Percentiles rank a stretch among this genome's conserved stretches.
Conservation (phyloP, 2,797 vertebrate genomes). For the Poecilia picta region DNA sequence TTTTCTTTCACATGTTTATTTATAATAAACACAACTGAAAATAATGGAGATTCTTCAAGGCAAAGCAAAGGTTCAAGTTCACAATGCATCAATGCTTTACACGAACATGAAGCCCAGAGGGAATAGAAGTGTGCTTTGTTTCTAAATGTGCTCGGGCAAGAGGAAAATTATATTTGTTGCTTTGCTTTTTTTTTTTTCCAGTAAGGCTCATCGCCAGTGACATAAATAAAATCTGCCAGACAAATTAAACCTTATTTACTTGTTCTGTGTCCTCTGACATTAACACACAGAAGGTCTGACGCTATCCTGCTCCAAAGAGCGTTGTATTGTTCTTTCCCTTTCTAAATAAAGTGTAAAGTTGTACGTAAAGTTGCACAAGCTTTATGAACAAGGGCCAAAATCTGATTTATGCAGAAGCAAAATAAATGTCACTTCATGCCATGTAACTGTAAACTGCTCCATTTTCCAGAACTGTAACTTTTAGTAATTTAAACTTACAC, state of each 20-base stretch:
- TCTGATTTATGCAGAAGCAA: not conserved
- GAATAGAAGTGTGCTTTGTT: not conserved
- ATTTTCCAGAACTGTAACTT: not conserved
- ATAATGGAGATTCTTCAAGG: not conserved
- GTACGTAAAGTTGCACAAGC: not conserved
- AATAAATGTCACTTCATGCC: not conserved
- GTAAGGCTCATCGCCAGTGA: constrained; percentile 5
- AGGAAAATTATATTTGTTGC: constrained; percentile 27
- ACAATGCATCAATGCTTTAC: not conserved
- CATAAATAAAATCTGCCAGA: constrained; percentile 40
- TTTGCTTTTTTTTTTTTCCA: constrained; percentile 6
- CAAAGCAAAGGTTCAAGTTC: constrained; percentile 13
- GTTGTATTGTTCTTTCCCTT: not conserved
- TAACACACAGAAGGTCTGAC: constrained; percentile 3
- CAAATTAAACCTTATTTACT: constrained; percentile 19
- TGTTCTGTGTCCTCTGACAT: not conserved
- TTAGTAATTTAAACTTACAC: not conserved
- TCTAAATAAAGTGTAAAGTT: not conserved
- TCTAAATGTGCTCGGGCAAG: constrained; percentile 21
- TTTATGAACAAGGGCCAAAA: not conserved
- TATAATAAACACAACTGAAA: not conserved
- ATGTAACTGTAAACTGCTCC: not conserved
- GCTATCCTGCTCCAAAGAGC: not conserved
- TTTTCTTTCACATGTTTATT: not conserved
- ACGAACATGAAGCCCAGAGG: constrained; percentile 2